phyloP scores from a whole-genome alignment of 2,113 vertebrate species.

The Tachysurus fulvidraco region DNA sequence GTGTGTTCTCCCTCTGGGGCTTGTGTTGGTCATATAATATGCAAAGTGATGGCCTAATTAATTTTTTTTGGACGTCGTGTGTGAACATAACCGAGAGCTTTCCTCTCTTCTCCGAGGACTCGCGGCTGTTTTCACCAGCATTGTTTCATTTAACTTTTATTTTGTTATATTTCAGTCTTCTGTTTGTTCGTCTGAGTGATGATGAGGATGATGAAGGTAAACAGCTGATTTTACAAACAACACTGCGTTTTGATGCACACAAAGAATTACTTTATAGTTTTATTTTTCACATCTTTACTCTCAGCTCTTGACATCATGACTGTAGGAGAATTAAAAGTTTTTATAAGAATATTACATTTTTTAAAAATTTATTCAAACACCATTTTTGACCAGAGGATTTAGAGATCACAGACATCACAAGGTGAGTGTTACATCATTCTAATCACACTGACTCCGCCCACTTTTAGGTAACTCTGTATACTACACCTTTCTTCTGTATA shows the following conservation, averaged over 20 bases:
- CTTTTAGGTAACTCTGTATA: no score
- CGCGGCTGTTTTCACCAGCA: background rate
- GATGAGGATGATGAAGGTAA: background rate
- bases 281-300: background rate
- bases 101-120: background rate
- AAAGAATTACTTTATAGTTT: background rate
- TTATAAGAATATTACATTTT: background rate
- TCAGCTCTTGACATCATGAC: background rate
- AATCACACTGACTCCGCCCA: background rate
- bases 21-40: slow-evolving; percentile 30
- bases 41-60: slow-evolving; percentile 14
- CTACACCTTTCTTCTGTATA: no score
- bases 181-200: background rate
- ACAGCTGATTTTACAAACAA: background rate
- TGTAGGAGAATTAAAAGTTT: background rate
- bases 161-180: background rate
- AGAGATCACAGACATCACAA: background rate
- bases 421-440: background rate
- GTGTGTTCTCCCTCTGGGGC: slow-evolving; percentile 21
- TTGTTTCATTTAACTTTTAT: slow-evolving; percentile 2
- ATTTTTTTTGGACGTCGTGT: slow-evolving; percentile 12
- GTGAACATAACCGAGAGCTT: background rate
- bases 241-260: background rate
- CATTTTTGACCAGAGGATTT: background rate
- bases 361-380: no score